Evolutionary conservation across 2,113 vertebrate species (phyloP).

Genomic region (Dasyornis broadbenti): DNA sequence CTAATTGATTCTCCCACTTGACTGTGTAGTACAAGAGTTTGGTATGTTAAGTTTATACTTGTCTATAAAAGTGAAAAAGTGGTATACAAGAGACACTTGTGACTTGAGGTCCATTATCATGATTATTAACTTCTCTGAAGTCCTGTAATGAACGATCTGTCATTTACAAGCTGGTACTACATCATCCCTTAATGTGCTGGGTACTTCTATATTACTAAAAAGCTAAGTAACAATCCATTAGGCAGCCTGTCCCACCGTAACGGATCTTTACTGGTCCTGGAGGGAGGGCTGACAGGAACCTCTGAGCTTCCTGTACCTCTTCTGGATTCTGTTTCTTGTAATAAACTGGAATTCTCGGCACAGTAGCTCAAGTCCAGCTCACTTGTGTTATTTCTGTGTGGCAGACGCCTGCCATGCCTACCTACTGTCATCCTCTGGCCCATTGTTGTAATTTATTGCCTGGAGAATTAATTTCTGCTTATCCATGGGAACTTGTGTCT

Average conservation of each 20-base stretch:
- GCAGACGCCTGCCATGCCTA: not conserved
- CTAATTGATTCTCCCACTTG: constrained; percentile 16
- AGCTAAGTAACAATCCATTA: not conserved
- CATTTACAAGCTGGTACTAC: not conserved
- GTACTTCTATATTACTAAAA: not conserved
- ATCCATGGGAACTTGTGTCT: not conserved
- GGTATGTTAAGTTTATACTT: constrained; percentile 23
- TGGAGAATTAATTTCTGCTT: not conserved
- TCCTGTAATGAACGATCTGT: not conserved
- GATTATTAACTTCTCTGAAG: constrained; percentile 47
- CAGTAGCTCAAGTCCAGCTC: not conserved
- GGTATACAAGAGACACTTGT: constrained; percentile 29
- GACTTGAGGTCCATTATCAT: constrained; percentile 7
- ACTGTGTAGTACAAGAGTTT: not conserved
- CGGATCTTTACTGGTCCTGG: not conserved
- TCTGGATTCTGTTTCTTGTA: not conserved
- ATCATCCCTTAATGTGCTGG: not conserved
- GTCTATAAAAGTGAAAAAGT: constrained; percentile 42
- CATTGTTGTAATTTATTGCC: not conserved
- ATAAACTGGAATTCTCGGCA: not conserved
- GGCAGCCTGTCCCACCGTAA: not conserved
- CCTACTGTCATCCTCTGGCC: not conserved
- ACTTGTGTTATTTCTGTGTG: not conserved
- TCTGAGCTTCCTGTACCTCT: not conserved
- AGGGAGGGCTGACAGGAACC: not conserved